Evolutionary conservation across 2,113 vertebrate genomes (phyloP).

Genomic region (Rynchops niger): DNA sequence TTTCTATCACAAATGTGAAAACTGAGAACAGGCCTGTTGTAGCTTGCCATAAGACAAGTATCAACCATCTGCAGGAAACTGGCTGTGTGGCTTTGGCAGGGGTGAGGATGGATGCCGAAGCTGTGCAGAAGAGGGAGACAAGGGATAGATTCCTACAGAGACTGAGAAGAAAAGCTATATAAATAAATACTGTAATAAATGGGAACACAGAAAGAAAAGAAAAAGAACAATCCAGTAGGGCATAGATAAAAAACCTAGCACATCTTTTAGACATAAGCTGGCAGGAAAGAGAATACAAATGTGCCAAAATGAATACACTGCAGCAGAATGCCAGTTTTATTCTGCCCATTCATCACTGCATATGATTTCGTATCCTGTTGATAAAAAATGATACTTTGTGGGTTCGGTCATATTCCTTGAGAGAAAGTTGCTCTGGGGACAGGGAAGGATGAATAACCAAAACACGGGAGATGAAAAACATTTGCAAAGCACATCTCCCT

Average conservation of each 20-base stretch:
- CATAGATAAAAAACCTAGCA: background rate
- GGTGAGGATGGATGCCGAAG: background rate
- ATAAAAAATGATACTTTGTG: background rate
- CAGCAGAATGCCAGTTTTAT: constrained; percentile 7
- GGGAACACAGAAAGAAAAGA: constrained; percentile 6
- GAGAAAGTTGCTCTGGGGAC: background rate
- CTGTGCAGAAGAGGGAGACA: background rate
- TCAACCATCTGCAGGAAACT: background rate
- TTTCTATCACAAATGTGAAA: background rate
- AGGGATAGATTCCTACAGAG: background rate
- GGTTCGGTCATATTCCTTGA: background rate
- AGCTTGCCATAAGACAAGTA: background rate
- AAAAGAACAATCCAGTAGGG: background rate
- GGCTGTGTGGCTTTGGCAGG: background rate
- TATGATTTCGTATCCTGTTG: background rate
- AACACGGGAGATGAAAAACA: background rate
- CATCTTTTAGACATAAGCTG: background rate
- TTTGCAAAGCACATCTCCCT: background rate
- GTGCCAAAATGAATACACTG: constrained; percentile 46
- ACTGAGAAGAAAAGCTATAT: background rate
- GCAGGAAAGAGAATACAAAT: constrained; percentile 11
- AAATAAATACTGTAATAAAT: constrained; percentile 28
- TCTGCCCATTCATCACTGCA: background rate
- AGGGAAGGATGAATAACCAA: background rate
- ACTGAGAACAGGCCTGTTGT: background rate